Evolutionary conservation across 2,113 vertebrate genomes (phyloP).

Genomic region (Coregonus clupeaformis): DNA sequence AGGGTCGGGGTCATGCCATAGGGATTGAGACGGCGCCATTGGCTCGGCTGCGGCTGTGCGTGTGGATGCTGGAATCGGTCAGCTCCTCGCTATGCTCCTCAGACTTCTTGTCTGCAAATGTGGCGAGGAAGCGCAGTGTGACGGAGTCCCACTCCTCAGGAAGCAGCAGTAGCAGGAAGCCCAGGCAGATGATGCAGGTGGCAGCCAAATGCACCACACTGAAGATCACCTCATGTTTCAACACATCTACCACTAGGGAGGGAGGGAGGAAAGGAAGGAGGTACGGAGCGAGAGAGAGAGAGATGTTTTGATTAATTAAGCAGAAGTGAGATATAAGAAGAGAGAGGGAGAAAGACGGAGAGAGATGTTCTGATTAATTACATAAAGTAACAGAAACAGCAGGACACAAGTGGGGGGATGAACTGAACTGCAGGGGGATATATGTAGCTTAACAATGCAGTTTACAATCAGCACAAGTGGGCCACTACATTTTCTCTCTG

Average conservation of each 20-base stretch:
- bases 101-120: constrained; percentile 90
- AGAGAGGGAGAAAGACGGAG: no score
- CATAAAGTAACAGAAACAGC: constrained; percentile 58
- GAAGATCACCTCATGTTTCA: constrained; percentile 98
- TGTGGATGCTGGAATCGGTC: constrained; percentile 83
- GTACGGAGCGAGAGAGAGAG: constrained; percentile 13
- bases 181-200: constrained; percentile 93
- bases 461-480: constrained; percentile 57
- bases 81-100: constrained; percentile 89
- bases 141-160: constrained; percentile 98
- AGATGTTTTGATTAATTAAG: neutral
- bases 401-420: constrained; percentile 25
- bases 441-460: constrained; percentile 38
- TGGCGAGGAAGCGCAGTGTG: constrained; percentile 90
- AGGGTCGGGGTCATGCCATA: constrained; percentile 75
- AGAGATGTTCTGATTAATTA: constrained; percentile 58
- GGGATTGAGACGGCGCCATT: constrained; percentile 93
- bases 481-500: constrained; percentile 17
- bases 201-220: constrained; percentile 92
- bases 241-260: constrained; percentile 84
- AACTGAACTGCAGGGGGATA: constrained; percentile 16
- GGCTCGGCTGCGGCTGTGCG: constrained; percentile 86
- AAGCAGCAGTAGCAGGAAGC: constrained; percentile 94
- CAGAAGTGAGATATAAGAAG: neutral
- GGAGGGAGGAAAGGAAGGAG: no score